These are phyloP conservation scores for Orestias chungarensis DNA, from an alignment of 2,797 vertebrate genomes.

Conservation along the genomic window DNA sequence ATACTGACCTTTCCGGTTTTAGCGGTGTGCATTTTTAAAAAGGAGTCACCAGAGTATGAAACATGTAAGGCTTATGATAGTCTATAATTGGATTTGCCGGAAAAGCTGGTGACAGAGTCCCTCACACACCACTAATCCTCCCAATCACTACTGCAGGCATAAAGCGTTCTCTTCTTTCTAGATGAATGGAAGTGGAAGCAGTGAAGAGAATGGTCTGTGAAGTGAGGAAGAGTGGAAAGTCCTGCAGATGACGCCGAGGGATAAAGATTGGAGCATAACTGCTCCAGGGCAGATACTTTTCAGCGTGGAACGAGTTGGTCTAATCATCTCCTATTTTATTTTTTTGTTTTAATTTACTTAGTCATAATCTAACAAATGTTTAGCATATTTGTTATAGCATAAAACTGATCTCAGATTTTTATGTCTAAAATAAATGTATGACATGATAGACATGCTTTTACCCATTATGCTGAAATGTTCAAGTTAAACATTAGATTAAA, in stretches of 20 bases:
- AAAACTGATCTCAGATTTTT: background rate
- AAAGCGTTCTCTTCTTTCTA: slow-evolving; percentile 56
- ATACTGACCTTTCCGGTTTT: slow-evolving; percentile 59
- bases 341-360: background rate
- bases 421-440: background rate
- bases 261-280: slow-evolving; percentile 18
- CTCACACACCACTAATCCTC: slow-evolving; percentile 83
- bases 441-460: background rate
- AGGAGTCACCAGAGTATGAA: slow-evolving; percentile 77
- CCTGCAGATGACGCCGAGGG: slow-evolving; percentile 26
- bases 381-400: background rate
- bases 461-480: background rate
- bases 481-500: no score
- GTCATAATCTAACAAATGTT: background rate
- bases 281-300: slow-evolving; percentile 20
- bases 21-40: slow-evolving; percentile 65
- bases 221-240: slow-evolving; percentile 16
- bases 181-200: slow-evolving; percentile 64
- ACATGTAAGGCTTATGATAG: slow-evolving; percentile 84
- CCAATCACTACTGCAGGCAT: slow-evolving; percentile 77
- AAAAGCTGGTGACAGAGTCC: slow-evolving; percentile 84
- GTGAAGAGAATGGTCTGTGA: slow-evolving; percentile 27
- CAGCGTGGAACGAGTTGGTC: slow-evolving; percentile 15
- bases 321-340: slow-evolving; percentile 24
- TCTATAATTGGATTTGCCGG: slow-evolving; percentile 86